Evolutionary conservation across 2,113 vertebrate species (phyloP), one percentile per base, ranked within the genome.

Genomic region (Trematocara nigrifrons): DNA sequence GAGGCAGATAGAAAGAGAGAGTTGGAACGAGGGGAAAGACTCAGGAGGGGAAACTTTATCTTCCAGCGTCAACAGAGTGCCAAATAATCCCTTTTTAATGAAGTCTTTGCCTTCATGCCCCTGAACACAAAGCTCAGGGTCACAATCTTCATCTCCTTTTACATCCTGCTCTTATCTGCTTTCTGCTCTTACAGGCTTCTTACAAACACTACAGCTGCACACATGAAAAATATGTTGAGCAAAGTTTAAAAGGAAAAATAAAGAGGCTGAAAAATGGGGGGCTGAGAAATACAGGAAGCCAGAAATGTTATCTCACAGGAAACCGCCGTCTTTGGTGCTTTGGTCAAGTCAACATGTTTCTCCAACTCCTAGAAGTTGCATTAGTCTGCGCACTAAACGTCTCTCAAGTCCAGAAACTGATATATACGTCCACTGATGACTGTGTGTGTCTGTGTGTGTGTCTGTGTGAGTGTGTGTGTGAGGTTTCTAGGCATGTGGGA

Each of bases 31-130:
- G 49, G 47, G 40, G 1, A 56, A 33, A 82, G 35, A 64, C 78
- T 80, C 29, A 4, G 33, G 54, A 79, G 16, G 31, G 51, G 78
- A 86, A 87, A 92, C 86, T 74, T 81, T 76, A 88, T 79, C 88
- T 79, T 83, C 66, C 26, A 54, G 79, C 3, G 22, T 77, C 81
- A 86, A 83, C 40, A 54, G 6, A 51, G 20, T 11, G 8, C 74
- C 29, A 80, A 89, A 83, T 94, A 93, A 95, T 94, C 93, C 91
- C 61, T 51, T 87, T 94, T 93, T 93, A 93, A 95, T 93, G 85
- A 94, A 94, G 90, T 61, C 33, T 13, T 57, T 82, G 31, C 71
- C 66, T 71, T 66, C 53, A 9, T 31, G 54, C 6, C 20, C 47
- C 80, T 3, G 29, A 49, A 69, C 82, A 89, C 57, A 84, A 57